Evolutionary conservation across 2,113 vertebrate species (phyloP), one percentile per base, ranked within the genome.

Genomic region (Xenus cinereus): DNA sequence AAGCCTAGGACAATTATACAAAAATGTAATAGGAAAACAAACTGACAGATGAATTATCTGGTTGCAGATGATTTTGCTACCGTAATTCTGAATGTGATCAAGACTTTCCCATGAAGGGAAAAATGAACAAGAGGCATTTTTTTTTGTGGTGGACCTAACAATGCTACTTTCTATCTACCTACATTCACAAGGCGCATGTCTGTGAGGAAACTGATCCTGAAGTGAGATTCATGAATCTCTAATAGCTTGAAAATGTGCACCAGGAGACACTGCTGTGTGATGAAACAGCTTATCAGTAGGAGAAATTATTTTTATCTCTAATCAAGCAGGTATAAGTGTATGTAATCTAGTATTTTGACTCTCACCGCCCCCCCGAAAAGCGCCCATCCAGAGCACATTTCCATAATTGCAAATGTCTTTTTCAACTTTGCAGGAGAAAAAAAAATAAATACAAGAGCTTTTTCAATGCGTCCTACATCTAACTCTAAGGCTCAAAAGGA

Each of bases 221-320:
- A 94, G 56, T 35, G 15, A 89, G 28, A 69, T 33, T 83, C 78
- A 69, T 6, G 33, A 81, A 81, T 84, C 60, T 74, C 10, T 75
- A 81, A 96, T 14, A 68, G 43, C 80, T 75, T 89, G 37, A 89
- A 94, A 89, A 72, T 23, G 10, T 32, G 64, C 45, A 75, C 56
- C 30, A 78, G 56, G 43, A 91, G 84, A 87, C n/a, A 92, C 87
- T 89, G 77, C 77, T 84, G 91, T 75, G 77, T 78, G 57, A 96
- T 82, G 91, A 89, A 96, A 89, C 68, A 89, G 60, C 91, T 89
- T 84, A 63, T 87, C 95, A 96, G 94, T 64, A 89, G 84, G 89
- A 96, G 60, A 96, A 56, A 86, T 73, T 92, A 89, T 92, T 96
- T 96, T 92, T 92, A 68, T 92, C 93, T 91, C 66, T 94, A 95